These are phyloP conservation scores for Apeltes quadracus DNA, from an alignment of 2,113 vertebrate genomes.

Conservation along the genomic window DNA sequence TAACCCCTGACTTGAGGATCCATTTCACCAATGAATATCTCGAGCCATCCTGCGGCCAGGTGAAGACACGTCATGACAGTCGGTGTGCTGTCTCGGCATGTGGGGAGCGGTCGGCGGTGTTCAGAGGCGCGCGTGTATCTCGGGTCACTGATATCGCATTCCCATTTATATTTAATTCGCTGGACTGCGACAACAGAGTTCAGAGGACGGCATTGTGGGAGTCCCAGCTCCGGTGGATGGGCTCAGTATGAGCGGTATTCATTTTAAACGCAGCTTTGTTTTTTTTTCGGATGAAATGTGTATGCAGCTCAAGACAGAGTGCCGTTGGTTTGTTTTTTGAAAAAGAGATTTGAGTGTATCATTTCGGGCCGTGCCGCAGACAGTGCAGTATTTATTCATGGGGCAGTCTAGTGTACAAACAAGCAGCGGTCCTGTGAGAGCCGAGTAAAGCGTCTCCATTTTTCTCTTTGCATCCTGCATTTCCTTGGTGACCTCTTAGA, in stretches of 20 bases:
- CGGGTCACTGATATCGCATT: constrained; percentile 74
- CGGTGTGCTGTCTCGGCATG: constrained; percentile 37
- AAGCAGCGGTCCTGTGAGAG: constrained; percentile 57
- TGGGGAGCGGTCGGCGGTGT: constrained; percentile 36
- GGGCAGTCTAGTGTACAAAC: constrained; percentile 55
- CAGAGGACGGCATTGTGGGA: background rate
- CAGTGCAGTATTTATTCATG: constrained; percentile 66
- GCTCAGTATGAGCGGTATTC: background rate
- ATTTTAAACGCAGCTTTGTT: background rate
- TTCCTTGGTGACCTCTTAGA: constrained; percentile 77
- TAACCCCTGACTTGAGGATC: background rate
- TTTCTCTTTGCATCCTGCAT: constrained; percentile 50
- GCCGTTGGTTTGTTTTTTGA: background rate
- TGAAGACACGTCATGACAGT: constrained; percentile 5
- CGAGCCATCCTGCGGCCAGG: constrained; percentile 11
- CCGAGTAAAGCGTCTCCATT: constrained; percentile 51
- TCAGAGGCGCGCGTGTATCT: constrained; percentile 39
- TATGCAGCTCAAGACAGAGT: background rate
- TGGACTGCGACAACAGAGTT: constrained; percentile 57
- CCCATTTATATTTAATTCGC: constrained; percentile 79
- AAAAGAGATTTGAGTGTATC: constrained; percentile 22
- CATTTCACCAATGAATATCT: constrained; percentile 15
- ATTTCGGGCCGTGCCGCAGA: constrained; percentile 29
- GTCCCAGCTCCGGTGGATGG: background rate
- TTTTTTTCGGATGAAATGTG: background rate